Evolutionary conservation across 2,888 invertebrate genomes (phyloP), one percentile per base, ranked within the genome.

Genomic region (Coleophora deauratella): DNA sequence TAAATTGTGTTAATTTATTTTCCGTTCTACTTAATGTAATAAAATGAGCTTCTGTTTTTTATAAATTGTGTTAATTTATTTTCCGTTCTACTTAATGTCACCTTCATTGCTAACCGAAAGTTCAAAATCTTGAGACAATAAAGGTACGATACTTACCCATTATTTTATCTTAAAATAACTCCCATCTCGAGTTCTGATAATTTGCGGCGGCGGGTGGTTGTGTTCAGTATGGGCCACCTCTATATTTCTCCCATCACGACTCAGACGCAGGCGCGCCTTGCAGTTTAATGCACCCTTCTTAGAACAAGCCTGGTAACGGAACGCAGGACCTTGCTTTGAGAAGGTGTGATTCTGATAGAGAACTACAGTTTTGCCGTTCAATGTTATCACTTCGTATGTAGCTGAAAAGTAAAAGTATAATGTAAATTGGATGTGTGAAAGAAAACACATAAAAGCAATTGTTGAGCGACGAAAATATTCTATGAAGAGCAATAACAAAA

Each of bases 261-360:
- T 33, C 8, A 48, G 35, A 27, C 37, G 38, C 11, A 49, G 33
- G 21, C 35, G 46, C 4, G 49, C 46, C 9, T 4, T 14, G 28
- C 49, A 49, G 0, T 37, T 30, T 15, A 38, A 6, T 0, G 33
- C 13, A 1, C 3, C 7, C 13, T 40, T 46, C 28, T 38, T 46
- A 1, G 52, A 51, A 37, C 54, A 54, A 33, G 48, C 49, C 27
- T 38, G 38, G 11, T 42, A 33, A 4, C 45, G 41, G 9, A 15
- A 34, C 9, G 44, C 43, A 0, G 35, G 28, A 9, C 46, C 49
- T 3, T 46, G 41, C 10, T 15, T 43, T 1, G 50, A 50, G 34
- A 36, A 54, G 1, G 50, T 54, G 15, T 45, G 30, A 1, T 33
- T 14, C 12, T 38, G 33, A 11, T 45, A 45, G 9, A 49, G 27